Base-by-base conservation (phyloP, 92 coral and sea anemone genomes). In the Galaxea fascicularis region DNA sequence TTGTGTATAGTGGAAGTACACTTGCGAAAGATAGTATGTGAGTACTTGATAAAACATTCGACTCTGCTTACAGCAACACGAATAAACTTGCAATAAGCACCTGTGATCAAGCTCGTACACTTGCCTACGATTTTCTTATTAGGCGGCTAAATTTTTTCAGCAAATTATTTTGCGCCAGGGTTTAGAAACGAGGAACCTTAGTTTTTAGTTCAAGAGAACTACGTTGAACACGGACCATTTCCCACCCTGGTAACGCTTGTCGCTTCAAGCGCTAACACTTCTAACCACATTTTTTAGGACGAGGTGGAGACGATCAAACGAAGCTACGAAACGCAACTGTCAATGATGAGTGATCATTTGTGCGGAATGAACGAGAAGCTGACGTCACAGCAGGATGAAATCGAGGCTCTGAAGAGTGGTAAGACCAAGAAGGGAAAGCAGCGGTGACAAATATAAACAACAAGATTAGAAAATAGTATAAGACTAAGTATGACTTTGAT, bases 271-370 rank as follows among this genome's bases (percentile, higher is more conserved):
- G 28, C 13, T 13, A 45, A 27, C 22, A 22, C 14, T 52, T 27
- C 26, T 57, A 69, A 16, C 20, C 74, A 30, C 45, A 17, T 53
- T 68, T 56, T 75, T 45, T 41, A 97, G 99, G 99, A 97, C 80
- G 99, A 97, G 79, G 93, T 93, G 70, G 93, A 93, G 31, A 96
- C 98, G 29, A 95, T 98, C 54, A 97, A 97, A 51, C 95, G 96
- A n/a, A 97, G 95, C 75, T 97, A 97, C 83, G 98, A 97, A 84
- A 93, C 95, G 5, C 99, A 97, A 83, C 72, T 97, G 73, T 95
- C 98, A 18, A 97, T 93, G 99, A 97, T 97, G 99, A 97, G 98
- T 44, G 99, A 97, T 64, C 99, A 97, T 63, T 80, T 97, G 86
- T 97, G 99, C 62, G 98, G 99, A 53, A 95, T 97, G 99, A 93